Evolutionary conservation across 2,888 invertebrate genomes (phyloP).

Genomic region (Drosophila pseudotakahashii): DNA sequence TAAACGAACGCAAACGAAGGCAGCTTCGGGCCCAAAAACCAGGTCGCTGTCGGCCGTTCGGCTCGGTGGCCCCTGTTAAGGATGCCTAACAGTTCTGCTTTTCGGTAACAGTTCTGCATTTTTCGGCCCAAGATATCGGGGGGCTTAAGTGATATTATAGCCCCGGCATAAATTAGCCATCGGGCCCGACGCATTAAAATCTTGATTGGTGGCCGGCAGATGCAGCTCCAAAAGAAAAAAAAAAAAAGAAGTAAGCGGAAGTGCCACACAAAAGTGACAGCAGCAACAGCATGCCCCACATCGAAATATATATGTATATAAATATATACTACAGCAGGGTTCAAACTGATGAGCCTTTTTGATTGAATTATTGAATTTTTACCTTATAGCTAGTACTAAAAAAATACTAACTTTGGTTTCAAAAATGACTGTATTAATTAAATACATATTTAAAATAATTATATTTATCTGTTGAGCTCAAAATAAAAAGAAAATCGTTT

Average conservation of each 20-base stretch:
- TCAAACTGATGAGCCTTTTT: too few relatives aligned
- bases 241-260: constrained; percentile 31
- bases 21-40: constrained; percentile 43
- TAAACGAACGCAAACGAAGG: constrained; percentile 20
- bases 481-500: too few relatives aligned
- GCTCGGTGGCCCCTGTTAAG: constrained; percentile 21
- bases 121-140: background rate
- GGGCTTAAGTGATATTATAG: constrained; percentile 75
- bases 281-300: constrained; percentile 40
- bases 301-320: constrained; percentile 3
- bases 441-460: too few relatives aligned
- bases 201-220: constrained; percentile 82
- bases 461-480: too few relatives aligned
- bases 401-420: too few relatives aligned
- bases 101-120: constrained; percentile 5
- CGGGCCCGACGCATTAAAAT: constrained; percentile 53
- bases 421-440: too few relatives aligned
- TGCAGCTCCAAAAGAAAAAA: constrained; percentile 49
- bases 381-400: too few relatives aligned
- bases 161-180: constrained; percentile 51
- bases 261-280: constrained; percentile 43
- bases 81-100: constrained; percentile 28
- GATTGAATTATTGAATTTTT: too few relatives aligned
- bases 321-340: background rate
- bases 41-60: constrained; percentile 65